A percentile compares a stretch with the other conserved stretches of the same genome.
These are phyloP conservation scores for Cyclophora punctaria DNA, from an alignment of 2,888 invertebrate genomes.

Conservation along the genomic window DNA sequence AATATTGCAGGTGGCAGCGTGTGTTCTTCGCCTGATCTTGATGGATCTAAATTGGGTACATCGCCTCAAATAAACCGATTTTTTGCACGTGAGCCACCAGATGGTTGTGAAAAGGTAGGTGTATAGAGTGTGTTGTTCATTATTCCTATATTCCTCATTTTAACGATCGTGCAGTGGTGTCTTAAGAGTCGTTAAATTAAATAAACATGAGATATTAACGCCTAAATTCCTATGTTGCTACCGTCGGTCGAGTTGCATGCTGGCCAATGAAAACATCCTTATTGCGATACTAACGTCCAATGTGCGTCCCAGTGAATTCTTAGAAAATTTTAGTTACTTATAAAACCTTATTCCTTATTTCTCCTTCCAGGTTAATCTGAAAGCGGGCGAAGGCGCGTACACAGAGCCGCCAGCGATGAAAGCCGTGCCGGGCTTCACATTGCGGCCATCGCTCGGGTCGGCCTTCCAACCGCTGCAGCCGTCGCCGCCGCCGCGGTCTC, in stretches of 20 bases:
- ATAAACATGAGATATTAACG: too few relatives aligned
- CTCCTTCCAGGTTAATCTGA: conserved; percentile 75
- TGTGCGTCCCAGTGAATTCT: too few relatives aligned
- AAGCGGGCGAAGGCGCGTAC: conserved; percentile 64
- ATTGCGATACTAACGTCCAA: too few relatives aligned
- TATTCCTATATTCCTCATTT: too few relatives aligned
- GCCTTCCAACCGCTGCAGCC: conserved; percentile 84
- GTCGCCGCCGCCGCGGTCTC: conserved; percentile 22
- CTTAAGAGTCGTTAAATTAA: too few relatives aligned
- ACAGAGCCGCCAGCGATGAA: conserved; percentile 65
- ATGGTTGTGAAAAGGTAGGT: conserved; percentile 88
- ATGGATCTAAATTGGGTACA: conserved; percentile 81
- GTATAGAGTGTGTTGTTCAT: too few relatives aligned
- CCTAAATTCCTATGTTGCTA: too few relatives aligned
- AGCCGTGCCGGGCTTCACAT: conserved; percentile 80
- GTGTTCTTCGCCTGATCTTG: conserved; percentile 85
- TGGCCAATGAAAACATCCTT: too few relatives aligned
- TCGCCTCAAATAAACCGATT: conserved; percentile 91
- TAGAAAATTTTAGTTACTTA: too few relatives aligned
- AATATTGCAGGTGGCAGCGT: conserved; percentile 79
- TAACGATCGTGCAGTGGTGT: too few relatives aligned
- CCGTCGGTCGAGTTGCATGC: too few relatives aligned
- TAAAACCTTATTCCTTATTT: too few relatives aligned
- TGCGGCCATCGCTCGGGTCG: conserved; percentile 86
- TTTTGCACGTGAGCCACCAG: conserved; percentile 89